Evolutionary conservation across 2,888 invertebrate species (phyloP).

Genomic region (Nemotelus nigrinus): DNA sequence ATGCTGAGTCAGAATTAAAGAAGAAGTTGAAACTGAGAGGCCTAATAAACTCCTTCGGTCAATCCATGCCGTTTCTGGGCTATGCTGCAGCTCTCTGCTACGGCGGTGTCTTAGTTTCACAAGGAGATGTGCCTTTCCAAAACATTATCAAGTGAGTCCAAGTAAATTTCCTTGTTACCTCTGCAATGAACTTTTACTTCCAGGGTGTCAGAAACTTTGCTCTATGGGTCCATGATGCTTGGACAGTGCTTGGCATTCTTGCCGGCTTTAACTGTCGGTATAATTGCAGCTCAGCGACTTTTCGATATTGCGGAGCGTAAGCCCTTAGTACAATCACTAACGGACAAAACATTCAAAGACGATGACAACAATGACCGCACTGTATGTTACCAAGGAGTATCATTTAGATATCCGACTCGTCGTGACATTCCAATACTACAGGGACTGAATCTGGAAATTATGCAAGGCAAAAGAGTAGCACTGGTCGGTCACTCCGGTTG

Average conservation of each 20-base stretch:
- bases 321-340: slow-evolving; percentile 68
- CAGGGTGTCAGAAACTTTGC: slow-evolving; percentile 77
- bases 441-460: slow-evolving; percentile 73
- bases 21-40: slow-evolving; percentile 72
- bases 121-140: slow-evolving; percentile 71
- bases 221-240: slow-evolving; percentile 81
- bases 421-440: slow-evolving; percentile 77
- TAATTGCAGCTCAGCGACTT: slow-evolving; percentile 73
- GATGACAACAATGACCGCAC: slow-evolving; percentile 49
- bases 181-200: slow-evolving; percentile 41
- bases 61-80: slow-evolving; percentile 75
- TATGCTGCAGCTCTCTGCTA: slow-evolving; percentile 78
- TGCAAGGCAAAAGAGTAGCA: slow-evolving; percentile 77
- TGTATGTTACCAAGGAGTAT: slow-evolving; percentile 71
- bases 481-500: slow-evolving; percentile 80
- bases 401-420: slow-evolving; percentile 84
- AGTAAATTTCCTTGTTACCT: not conserved
- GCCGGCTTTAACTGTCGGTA: slow-evolving; percentile 78
- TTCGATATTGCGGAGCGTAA: slow-evolving; percentile 71
- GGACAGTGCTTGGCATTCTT: slow-evolving; percentile 80
- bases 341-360: slow-evolving; percentile 47
- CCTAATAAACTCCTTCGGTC: slow-evolving; percentile 75
- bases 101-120: slow-evolving; percentile 75
- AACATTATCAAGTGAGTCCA: slow-evolving; percentile 74
- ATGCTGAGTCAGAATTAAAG: slow-evolving; percentile 66